Conservation (phyloP, 2,888 invertebrate species). For the Acrobasis suavella region DNA sequence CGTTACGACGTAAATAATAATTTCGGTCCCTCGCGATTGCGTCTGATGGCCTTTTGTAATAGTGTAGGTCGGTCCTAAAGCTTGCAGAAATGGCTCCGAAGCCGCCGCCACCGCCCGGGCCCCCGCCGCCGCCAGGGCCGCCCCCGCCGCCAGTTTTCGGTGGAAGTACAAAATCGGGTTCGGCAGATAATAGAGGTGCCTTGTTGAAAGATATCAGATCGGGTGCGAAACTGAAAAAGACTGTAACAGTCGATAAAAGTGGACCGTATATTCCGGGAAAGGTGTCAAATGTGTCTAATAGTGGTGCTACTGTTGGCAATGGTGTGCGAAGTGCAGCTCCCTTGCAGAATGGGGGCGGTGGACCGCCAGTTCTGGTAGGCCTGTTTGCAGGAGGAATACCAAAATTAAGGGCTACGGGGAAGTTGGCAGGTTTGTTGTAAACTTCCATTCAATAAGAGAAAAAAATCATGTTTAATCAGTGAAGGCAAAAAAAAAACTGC, state of each 20-base stretch:
- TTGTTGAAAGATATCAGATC: constrained; percentile 92
- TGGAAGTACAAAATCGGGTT: constrained; percentile 68
- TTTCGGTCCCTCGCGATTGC: constrained; percentile 21
- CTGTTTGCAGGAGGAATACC: constrained; percentile 93
- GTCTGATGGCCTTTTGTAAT: constrained; percentile 51
- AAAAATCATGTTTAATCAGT: too few relatives aligned
- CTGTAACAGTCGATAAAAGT: constrained; percentile 95
- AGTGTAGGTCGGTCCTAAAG: constrained; percentile 39
- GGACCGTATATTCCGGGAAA: constrained; percentile 89
- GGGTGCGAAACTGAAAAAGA: constrained; percentile 91
- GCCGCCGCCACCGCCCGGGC: constrained; percentile 86
- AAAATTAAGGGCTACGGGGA: constrained; percentile 88
- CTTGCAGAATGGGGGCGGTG: constrained; percentile 65
- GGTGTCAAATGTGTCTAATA: constrained; percentile 56
- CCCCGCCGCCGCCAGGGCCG: constrained; percentile 85
- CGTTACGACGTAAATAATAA: constrained; percentile 31
- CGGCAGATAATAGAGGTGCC: constrained; percentile 85
- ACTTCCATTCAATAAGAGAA: constrained; percentile 37
- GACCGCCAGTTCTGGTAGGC: constrained; percentile 83
- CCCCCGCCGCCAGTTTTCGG: constrained; percentile 79
- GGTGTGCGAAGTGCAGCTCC: constrained; percentile 58
- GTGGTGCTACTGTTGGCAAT: constrained; percentile 57
- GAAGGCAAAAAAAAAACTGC: too few relatives aligned
- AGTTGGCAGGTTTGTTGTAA: constrained; percentile 66
- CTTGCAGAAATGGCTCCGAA: constrained; percentile 62